phyloP scores from a whole-genome alignment of 2,113 vertebrate species.

The human region GRCh38 chr6:46915501-46916000 shows the following conservation, averaged over 20 bases:
- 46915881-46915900: background rate
- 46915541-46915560: background rate
- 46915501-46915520: background rate
- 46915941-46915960: background rate
- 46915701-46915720: background rate
- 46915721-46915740: too few relatives aligned
- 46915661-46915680: background rate
- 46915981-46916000: background rate
- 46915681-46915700: background rate
- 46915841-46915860: background rate
- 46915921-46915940: fast-evolving
- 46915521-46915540: background rate
- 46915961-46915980: background rate
- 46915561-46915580: background rate
- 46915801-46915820: background rate
- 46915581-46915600: background rate
- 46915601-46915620: background rate
- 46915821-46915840: background rate
- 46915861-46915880: background rate
- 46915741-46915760: background rate
- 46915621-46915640: background rate
- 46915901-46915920: too few relatives aligned
- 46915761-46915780: background rate
- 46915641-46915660: background rate
- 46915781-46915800: background rate